Evolutionary conservation across 2,113 vertebrate species (phyloP).

Genomic region (Phrynosoma blainvillii): DNA sequence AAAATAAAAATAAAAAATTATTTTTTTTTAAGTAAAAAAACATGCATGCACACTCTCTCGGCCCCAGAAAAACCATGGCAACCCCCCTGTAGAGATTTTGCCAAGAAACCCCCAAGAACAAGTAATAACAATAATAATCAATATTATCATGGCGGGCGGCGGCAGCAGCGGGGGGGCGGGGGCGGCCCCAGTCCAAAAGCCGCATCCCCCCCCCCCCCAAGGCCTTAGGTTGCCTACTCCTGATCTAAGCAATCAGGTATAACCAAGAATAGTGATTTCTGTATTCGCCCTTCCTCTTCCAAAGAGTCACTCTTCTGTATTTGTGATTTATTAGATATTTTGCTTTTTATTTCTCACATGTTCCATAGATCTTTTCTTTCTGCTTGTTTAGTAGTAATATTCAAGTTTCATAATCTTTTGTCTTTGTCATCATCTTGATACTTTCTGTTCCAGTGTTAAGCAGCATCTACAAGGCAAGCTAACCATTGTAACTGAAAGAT

Average conservation of each 20-base stretch:
- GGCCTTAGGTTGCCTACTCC: too few species aligned
- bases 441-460: constrained; percentile 28
- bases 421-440: not conserved
- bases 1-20: too few species aligned
- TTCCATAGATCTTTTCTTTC: constrained; percentile 15
- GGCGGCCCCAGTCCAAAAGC: too few species aligned
- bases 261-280: not conserved
- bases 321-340: not conserved
- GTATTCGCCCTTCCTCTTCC: constrained; percentile 16
- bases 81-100: too few species aligned
- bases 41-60: too few species aligned
- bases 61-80: too few species aligned
- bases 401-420: constrained; percentile 9
- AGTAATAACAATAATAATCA: too few species aligned
- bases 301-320: not conserved
- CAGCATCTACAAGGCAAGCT: not conserved
- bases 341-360: not conserved
- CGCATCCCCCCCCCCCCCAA: too few species aligned
- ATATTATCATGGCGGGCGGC: too few species aligned
- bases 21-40: too few species aligned
- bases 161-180: too few species aligned
- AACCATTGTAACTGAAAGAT: not conserved
- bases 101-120: too few species aligned
- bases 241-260: not conserved
- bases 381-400: not conserved